Evolutionary conservation across 2,797 vertebrate genomes (phyloP).

Genomic region (Myoxocephalus aenaeus): DNA sequence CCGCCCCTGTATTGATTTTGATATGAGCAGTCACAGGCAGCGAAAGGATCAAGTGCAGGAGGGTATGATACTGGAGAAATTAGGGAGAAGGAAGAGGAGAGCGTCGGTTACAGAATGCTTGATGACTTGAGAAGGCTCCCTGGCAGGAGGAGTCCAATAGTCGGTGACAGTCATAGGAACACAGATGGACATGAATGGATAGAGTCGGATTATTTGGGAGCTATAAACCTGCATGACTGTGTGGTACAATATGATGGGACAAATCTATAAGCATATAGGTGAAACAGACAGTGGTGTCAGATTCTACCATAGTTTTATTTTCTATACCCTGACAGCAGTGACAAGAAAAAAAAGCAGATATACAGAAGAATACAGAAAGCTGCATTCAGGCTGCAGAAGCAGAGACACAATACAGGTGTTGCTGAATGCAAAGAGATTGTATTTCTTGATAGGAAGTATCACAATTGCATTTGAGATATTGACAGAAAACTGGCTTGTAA

Average conservation of each 20-base stretch:
- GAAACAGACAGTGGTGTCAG: neutral
- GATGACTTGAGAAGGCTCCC: constrained; percentile 54
- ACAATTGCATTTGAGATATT: constrained; percentile 21
- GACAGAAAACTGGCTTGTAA: constrained; percentile 25
- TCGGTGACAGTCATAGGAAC: constrained; percentile 29
- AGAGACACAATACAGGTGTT: neutral
- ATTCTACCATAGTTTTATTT: constrained; percentile 1
- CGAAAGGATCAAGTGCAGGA: constrained; percentile 35
- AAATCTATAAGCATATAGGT: neutral
- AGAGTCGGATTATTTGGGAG: constrained; percentile 29
- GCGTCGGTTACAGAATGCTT: constrained; percentile 42
- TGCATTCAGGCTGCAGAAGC: neutral
- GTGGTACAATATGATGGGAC: neutral
- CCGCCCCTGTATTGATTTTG: constrained; percentile 54
- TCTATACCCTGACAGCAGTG: constrained; percentile 14
- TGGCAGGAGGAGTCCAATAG: constrained; percentile 32
- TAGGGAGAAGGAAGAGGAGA: constrained; percentile 15
- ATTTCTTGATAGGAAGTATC: constrained; percentile 21
- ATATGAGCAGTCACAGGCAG: constrained; percentile 41
- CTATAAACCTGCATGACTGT: constrained; percentile 28
- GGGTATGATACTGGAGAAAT: constrained; percentile 42
- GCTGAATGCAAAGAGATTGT: neutral
- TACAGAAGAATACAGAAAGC: neutral
- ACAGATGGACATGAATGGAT: constrained; percentile 47
- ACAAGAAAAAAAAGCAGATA: constrained; percentile 15